These are phyloP conservation scores for Caenorhabditis sinica DNA, from an alignment of 2,888 invertebrate genomes.

Conservation along the genomic window DNA sequence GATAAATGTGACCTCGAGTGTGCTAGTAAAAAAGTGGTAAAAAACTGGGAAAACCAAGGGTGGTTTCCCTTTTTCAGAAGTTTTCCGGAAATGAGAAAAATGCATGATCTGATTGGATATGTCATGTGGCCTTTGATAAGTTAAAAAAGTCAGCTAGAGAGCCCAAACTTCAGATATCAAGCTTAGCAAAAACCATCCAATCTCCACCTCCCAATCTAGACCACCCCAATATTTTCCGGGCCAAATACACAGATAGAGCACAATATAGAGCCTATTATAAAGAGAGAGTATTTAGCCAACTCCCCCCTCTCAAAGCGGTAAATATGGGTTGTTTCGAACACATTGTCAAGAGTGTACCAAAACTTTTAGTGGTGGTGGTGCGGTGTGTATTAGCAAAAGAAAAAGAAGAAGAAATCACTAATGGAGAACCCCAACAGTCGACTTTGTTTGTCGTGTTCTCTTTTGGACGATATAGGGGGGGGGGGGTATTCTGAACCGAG, in stretches of 20 bases:
- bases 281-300: constrained; percentile 29
- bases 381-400: no score
- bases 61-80: no score
- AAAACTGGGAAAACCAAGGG: no score
- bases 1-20: no score
- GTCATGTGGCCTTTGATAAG: no score
- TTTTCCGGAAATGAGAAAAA: no score
- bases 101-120: no score
- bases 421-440: not conserved
- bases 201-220: not conserved
- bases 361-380: constrained; percentile 3
- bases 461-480: not conserved
- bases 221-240: no score
- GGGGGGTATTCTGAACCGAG: not conserved
- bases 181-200: not conserved
- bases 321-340: constrained; percentile 38
- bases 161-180: no score
- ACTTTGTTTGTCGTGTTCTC: constrained; percentile 51
- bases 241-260: not conserved
- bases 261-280: not conserved
- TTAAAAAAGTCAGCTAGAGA: no score
- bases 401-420: not conserved
- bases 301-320: constrained; percentile 24
- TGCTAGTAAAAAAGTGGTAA: no score
- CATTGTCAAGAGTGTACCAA: constrained; percentile 38